A percentile compares a stretch with the other conserved stretches of the same genome.
Evolutionary conservation across 2,888 invertebrate species (phyloP).

Genomic region (Apoda limacodes): DNA sequence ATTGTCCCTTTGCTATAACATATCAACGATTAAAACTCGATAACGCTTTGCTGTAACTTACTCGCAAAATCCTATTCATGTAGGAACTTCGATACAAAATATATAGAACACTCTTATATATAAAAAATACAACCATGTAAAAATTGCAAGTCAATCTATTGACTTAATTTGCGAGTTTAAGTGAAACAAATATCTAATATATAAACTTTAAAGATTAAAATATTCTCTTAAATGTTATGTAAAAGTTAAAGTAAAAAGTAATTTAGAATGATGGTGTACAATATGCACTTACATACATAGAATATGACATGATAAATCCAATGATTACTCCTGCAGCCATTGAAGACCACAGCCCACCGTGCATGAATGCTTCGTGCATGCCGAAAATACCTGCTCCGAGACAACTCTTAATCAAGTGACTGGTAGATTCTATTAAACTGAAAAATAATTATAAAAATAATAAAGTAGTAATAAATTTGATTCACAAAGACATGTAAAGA

Average conservation of each 20-base stretch:
- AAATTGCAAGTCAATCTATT: too few species aligned
- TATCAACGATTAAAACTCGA: too few species aligned
- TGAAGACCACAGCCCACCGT: slow-evolving; percentile 44
- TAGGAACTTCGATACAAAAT: too few species aligned
- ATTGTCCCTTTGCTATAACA: too few species aligned
- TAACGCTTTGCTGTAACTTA: too few species aligned
- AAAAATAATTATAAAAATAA: too few species aligned
- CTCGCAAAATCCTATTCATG: too few species aligned
- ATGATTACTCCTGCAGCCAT: slow-evolving; percentile 26
- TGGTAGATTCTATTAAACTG: slow-evolving; percentile 37
- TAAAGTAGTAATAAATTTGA: too few species aligned
- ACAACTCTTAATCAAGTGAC: slow-evolving; percentile 43
- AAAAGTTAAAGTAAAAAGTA: background rate
- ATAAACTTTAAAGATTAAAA: background rate
- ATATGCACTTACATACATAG: slow-evolving; percentile 33
- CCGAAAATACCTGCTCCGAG: slow-evolving; percentile 41
- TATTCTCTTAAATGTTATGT: background rate
- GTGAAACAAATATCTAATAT: background rate
- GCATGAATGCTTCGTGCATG: slow-evolving; percentile 49
- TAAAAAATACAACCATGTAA: too few species aligned
- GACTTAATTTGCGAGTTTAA: too few species aligned
- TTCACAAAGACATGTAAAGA: too few species aligned
- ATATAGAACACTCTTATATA: too few species aligned
- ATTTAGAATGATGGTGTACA: background rate
- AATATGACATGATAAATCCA: slow-evolving; percentile 30